Evolutionary conservation across 1,140 invertebrate genomes (phyloP), one percentile per base, ranked within the genome.

Genomic region (Physella acuta): DNA sequence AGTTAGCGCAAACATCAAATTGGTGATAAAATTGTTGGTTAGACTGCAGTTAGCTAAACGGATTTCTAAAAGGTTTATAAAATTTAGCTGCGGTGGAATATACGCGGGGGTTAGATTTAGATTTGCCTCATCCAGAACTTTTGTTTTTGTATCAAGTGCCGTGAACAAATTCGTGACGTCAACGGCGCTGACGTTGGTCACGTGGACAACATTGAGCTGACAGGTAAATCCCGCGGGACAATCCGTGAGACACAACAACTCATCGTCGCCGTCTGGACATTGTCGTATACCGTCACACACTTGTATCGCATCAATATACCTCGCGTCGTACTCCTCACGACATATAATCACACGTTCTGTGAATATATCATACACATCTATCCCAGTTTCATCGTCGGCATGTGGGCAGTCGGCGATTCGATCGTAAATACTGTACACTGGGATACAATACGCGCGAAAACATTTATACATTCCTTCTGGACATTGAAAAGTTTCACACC

Each of bases 231-330:
- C 36, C 1, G 37, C 36, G 36, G 39, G 3, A 44, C 60, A 62
- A 14, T 2, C n/a, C n/a, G 26, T 26, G 20, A 26, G 2, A 44
- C 60, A 62, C 20, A 39, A 11, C 36, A 62, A 2, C 44, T 62
- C 60, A 30, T 62, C 60, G 30, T 62, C 60, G 16, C 26, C 20
- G 16, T 49, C 4, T 28, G 60, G 60, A 49, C 60, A 62, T 2
- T 62, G 30, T 16, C 24, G 60, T 30, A 24, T 14, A 4, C 60
- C 60, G 28, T 62, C 36, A 62, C 60, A 62, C 1, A 62, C 37
- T 49, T 39, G 60, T 33, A 39, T 37, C 37, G 37, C 34, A 62
- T 62, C n/a, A 2, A 39, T 24, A 49, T 37, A 49, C 1, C 37
- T 17, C 1, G 24, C 30, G 30, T 37, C 44, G 3, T 62, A 17